Evolutionary conservation across 1,140 invertebrate species (phyloP), one percentile per base, ranked within the genome.

Genomic region (Thrips palmi): DNA sequence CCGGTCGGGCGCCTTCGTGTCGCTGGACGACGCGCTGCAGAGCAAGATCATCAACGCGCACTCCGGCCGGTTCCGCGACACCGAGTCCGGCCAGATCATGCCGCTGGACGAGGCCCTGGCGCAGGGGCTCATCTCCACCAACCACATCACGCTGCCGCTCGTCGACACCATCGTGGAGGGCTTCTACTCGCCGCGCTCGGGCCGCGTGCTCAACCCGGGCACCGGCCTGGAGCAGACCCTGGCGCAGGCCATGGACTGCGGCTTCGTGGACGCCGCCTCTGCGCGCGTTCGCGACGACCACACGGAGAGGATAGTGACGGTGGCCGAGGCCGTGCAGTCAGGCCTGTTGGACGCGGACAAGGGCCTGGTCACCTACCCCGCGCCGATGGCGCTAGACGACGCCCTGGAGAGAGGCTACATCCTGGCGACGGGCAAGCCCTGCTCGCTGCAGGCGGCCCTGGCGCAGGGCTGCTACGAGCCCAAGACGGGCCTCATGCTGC

Each of bases 401-500:
- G 82, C 80, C 5, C 70, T 71, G 46, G 70, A 77, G 42, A 83
- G 77, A 55, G 80, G 79, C 6, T 80, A 77, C 47, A 62, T 86
- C 5, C 55, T 84, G 10, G 77, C 71, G 44, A 74, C 74, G 21
- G 66, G 69, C 42, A 79, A 77, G 53, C 82, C 78, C 5, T 74
- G 73, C 66, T 78, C 78, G 2, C 56, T 94, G 23, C 77, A 86
- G 55, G 83, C 93, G 66, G 80, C 82, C 32, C 59, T 93, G 31
- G 73, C 81, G 25, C 74, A 79, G 57, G 75, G 81, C 39, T 64
- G 82, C 37, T 87, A 88, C 54, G 73, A 91, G 54, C 59, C 71
- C 0, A 65, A 72, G 32, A 77, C 75, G 34, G 81, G 83, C 3
- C 68, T 74, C 31, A 51, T 68, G 38, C 72, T 72, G 20, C 73